A percentile compares a stretch with the other conserved stretches of the same genome.
phyloP scores from a whole-genome alignment of 2,113 vertebrate genomes.

The Microtus ochrogaster region DNA sequence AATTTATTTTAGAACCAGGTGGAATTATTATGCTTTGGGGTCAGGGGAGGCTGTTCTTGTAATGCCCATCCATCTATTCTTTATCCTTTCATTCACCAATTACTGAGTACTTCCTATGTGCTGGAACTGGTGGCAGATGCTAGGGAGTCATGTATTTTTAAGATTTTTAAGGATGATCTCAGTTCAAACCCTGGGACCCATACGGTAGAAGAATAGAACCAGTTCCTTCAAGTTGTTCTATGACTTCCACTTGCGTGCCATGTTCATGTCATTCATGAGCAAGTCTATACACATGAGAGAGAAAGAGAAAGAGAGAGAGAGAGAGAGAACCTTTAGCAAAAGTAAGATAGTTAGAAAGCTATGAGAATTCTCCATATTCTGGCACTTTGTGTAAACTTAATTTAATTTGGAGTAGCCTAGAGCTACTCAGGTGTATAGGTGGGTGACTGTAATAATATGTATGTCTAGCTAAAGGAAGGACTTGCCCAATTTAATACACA shows the following conservation, averaged over 20 bases:
- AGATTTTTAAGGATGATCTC: neutral
- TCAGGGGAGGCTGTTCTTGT: constrained; percentile 1
- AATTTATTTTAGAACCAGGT: neutral
- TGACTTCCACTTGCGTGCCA: neutral
- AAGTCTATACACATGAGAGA: neutral
- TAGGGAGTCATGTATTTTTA: neutral
- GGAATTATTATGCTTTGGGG: neutral
- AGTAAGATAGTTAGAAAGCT: neutral
- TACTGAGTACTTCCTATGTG: neutral
- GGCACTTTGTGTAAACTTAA: neutral
- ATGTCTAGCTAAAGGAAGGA: neutral
- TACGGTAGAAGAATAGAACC: neutral
- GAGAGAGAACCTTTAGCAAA: neutral
- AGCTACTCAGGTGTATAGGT: neutral
- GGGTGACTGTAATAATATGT: neutral
- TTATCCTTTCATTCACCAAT: neutral
- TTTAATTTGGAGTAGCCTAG: neutral
- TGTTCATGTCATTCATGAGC: neutral
- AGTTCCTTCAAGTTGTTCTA: neutral
- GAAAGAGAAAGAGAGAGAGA: neutral
- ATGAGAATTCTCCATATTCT: neutral
- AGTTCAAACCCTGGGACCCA: neutral
- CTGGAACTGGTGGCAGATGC: neutral
- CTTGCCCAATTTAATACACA: neutral
- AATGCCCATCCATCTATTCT: neutral